Conservation (phyloP, 37 sponge, comb jelly and placozoan genomes). For the Mnemiopsis leidyi region DNA sequence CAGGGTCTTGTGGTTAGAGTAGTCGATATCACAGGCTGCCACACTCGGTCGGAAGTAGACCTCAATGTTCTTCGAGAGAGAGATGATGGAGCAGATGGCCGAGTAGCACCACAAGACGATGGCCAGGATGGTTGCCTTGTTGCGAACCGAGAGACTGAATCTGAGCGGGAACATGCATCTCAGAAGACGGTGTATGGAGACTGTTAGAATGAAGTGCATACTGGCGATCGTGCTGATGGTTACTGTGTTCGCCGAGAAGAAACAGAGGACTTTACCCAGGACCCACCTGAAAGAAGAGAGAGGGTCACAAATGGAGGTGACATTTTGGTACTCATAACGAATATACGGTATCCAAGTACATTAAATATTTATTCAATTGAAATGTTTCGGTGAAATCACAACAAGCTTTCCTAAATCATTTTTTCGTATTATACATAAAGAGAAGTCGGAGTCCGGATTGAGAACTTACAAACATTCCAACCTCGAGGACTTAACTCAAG, state of each 20-base stretch:
- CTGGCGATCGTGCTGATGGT: constrained; percentile 47
- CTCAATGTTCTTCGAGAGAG: neutral
- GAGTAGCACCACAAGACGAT: constrained; percentile 55
- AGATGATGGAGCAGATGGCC: constrained; percentile 10
- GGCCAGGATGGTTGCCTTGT: constrained; percentile 58
- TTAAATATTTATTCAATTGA: too few relatives aligned
- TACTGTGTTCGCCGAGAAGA: constrained; percentile 42
- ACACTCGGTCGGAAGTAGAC: constrained; percentile 24
- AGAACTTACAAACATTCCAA: too few relatives aligned
- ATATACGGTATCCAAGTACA: too few relatives aligned
- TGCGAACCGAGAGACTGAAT: constrained; percentile 52
- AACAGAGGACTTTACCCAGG: constrained; percentile 23
- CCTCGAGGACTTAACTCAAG: too few relatives aligned
- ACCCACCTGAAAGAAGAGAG: constrained; percentile 43
- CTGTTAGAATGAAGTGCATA: constrained; percentile 60
- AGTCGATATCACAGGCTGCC: constrained; percentile 46
- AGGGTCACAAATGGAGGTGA: neutral
- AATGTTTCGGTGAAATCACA: too few relatives aligned
- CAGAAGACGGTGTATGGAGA: constrained; percentile 63
- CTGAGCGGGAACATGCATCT: constrained; percentile 47
- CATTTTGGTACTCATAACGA: neutral
- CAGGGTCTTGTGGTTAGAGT: neutral
- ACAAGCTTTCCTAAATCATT: too few relatives aligned
- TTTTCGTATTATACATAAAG: too few relatives aligned
- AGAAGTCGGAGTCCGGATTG: too few relatives aligned